Evolutionary conservation across 2,888 invertebrate genomes (phyloP).

Genomic region (Serrognathus titanus): DNA sequence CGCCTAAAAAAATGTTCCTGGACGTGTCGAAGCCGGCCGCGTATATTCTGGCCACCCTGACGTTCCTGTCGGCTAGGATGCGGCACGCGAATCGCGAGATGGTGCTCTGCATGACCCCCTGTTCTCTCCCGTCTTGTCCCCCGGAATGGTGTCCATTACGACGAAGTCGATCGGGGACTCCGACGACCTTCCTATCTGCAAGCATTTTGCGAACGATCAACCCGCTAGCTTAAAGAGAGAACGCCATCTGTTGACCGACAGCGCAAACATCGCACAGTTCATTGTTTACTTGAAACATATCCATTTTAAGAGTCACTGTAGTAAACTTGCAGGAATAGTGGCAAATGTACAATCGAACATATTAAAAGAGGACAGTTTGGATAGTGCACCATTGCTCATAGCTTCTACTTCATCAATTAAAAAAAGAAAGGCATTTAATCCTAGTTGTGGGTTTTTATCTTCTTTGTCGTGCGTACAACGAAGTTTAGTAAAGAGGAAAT

Average conservation of each 20-base stretch:
- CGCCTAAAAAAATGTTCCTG: constrained; percentile 97
- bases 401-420: too few species aligned
- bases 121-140: constrained; percentile 76
- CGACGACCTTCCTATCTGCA: constrained; percentile 94
- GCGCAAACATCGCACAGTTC: background rate
- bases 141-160: constrained; percentile 97
- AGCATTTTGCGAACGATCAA: background rate
- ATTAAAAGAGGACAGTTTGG: too few species aligned
- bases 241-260: background rate
- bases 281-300: too few species aligned
- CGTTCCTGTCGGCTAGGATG: constrained; percentile 88
- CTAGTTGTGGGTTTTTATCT: too few species aligned
- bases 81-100: constrained; percentile 99
- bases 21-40: constrained; percentile 99
- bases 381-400: too few species aligned
- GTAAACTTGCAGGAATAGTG: too few species aligned
- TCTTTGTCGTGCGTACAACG: too few species aligned
- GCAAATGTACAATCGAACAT: too few species aligned
- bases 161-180: constrained; percentile 99
- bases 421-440: too few species aligned
- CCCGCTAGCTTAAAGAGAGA: background rate
- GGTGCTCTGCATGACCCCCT: constrained; percentile 87
- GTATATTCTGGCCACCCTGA: constrained; percentile 89
- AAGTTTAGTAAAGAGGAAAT: too few species aligned
- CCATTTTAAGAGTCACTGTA: too few species aligned